Evolutionary conservation across 2,797 vertebrate genomes (phyloP).

Genomic region (Channa striata): DNA sequence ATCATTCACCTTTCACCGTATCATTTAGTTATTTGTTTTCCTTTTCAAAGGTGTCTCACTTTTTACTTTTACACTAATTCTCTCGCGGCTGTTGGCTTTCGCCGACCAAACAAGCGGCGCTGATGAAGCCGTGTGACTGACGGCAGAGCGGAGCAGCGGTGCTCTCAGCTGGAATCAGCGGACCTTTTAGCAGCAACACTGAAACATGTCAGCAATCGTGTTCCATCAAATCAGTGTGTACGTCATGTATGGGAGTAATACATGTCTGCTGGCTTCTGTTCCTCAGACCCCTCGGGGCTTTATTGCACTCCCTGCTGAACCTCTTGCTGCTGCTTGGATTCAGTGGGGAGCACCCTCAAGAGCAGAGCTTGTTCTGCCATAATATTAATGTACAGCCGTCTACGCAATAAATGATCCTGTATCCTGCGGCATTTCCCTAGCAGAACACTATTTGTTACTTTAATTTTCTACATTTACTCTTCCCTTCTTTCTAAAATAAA

Average conservation of each 20-base stretch:
- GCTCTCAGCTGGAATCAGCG: background rate
- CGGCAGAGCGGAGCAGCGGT: background rate
- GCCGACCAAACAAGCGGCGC: background rate
- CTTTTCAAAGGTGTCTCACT: too few relatives aligned
- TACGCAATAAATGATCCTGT: slow-evolving; percentile 15
- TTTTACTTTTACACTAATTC: background rate
- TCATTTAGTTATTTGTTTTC: too few relatives aligned
- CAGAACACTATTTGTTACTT: slow-evolving; percentile 29
- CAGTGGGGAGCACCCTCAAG: background rate
- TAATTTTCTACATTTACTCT: slow-evolving; percentile 7
- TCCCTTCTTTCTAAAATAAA: slow-evolving; percentile 9
- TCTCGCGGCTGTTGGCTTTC: background rate
- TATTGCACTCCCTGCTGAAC: slow-evolving; percentile 5
- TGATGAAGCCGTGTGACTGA: background rate
- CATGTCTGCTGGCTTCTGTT: slow-evolving; percentile 26
- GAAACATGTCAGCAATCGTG: slow-evolving; percentile 17
- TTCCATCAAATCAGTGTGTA: slow-evolving; percentile 13
- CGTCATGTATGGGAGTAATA: slow-evolving; percentile 16
- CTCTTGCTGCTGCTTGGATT: slow-evolving; percentile 15
- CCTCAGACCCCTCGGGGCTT: slow-evolving; percentile 4
- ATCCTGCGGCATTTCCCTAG: slow-evolving; percentile 11
- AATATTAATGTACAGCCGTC: slow-evolving; percentile 30
- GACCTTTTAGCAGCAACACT: slow-evolving; percentile 4
- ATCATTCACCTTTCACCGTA: too few relatives aligned
- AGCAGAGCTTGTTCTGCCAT: slow-evolving; percentile 13